phyloP scores from a whole-genome alignment of 1,140 invertebrate genomes.

The Artemia franciscana region DNA sequence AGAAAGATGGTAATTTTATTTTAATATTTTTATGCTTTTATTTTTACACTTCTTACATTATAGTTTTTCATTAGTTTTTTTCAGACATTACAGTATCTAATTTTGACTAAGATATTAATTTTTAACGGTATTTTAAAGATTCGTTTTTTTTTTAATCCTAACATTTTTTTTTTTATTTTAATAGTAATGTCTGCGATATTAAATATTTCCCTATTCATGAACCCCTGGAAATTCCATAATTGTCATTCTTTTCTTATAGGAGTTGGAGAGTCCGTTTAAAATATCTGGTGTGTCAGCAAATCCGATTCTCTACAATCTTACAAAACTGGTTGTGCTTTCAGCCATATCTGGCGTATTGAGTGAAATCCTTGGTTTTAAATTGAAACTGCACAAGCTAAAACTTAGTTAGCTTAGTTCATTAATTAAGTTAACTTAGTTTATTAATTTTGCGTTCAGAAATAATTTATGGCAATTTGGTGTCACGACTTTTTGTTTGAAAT shows the following conservation, averaged over 20 bases:
- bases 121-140: neutral
- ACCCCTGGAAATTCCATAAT: too few relatives aligned
- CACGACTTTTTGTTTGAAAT: too few relatives aligned
- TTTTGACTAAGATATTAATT: neutral
- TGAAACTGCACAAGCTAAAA: constrained; percentile 91
- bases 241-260: constrained; percentile 33
- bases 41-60: too few relatives aligned
- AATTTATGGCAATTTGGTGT: too few relatives aligned
- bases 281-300: constrained; percentile 86
- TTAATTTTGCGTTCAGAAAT: too few relatives aligned
- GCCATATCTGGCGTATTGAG: constrained; percentile 82
- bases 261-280: constrained; percentile 87
- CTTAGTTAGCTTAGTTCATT: constrained; percentile 14
- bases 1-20: too few relatives aligned
- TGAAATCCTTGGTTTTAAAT: constrained; percentile 83
- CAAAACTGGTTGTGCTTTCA: constrained; percentile 79
- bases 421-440: too few relatives aligned
- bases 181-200: too few relatives aligned
- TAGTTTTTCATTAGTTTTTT: too few relatives aligned
- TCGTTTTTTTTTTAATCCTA: constrained; percentile 6
- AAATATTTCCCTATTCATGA: too few relatives aligned
- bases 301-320: constrained; percentile 82
- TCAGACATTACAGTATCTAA: too few relatives aligned
- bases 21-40: too few relatives aligned
- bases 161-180: constrained; percentile 2